These are phyloP conservation scores for Orthonychiurus folsomi DNA, from an alignment of 2,888 invertebrate genomes.

Conservation along the genomic window DNA sequence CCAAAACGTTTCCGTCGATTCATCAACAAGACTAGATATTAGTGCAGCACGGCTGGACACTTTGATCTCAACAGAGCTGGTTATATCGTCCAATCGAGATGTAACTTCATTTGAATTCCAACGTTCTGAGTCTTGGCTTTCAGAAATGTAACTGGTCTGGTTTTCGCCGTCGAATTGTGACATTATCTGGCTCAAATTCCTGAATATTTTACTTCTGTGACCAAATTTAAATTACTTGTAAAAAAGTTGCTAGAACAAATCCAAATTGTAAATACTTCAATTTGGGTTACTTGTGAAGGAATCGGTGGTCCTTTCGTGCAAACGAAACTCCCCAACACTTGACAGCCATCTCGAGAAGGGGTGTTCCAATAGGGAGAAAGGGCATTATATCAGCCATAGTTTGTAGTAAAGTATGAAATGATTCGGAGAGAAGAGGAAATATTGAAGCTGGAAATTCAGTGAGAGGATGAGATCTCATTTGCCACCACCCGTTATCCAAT, in stretches of 20 bases:
- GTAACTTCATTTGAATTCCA: constrained; percentile 20
- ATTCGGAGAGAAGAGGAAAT: constrained; percentile 51
- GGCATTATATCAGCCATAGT: constrained; percentile 88
- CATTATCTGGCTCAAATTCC: constrained; percentile 88
- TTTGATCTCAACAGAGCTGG: constrained; percentile 64
- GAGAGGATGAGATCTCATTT: constrained; percentile 37
- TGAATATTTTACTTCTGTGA: constrained; percentile 76
- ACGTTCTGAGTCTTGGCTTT: constrained; percentile 3
- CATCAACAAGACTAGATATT: constrained; percentile 84
- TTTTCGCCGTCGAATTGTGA: constrained; percentile 78
- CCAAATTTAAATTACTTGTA: constrained; percentile 41
- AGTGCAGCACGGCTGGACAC: constrained; percentile 90
- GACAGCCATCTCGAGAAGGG: constrained; percentile 82
- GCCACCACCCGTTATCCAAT: constrained; percentile 40
- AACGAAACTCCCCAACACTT: constrained; percentile 89
- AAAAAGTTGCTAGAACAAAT: constrained; percentile 10
- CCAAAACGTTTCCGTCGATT: constrained; percentile 97
- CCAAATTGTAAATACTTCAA: constrained; percentile 33
- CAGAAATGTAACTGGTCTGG: constrained; percentile 42
- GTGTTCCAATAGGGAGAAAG: constrained; percentile 73
- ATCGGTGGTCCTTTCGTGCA: constrained; percentile 78
- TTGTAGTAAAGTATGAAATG: constrained; percentile 77
- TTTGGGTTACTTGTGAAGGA: constrained; percentile 58
- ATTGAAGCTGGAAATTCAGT: constrained; percentile 37
- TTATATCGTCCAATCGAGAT: constrained; percentile 53